Percentiles rank a stretch among this genome's conserved stretches.
Evolutionary conservation across 2,888 invertebrate genomes (phyloP).

Genomic region (Nymphalis polychloros): DNA sequence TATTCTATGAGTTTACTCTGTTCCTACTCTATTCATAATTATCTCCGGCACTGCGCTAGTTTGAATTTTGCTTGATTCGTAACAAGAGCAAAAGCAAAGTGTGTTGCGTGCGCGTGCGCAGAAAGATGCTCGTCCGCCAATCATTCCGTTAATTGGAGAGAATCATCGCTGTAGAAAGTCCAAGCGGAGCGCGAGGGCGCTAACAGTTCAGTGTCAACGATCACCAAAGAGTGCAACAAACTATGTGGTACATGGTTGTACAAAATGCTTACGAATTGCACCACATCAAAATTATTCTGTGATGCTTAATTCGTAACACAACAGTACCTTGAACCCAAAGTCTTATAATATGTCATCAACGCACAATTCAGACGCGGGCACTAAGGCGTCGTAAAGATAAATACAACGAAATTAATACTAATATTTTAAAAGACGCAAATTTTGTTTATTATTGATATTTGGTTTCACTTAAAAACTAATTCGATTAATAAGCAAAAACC

Average conservation of each 20-base stretch:
- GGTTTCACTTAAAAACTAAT: too few species aligned
- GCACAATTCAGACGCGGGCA: too few species aligned
- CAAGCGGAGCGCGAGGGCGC: slow-evolving; percentile 37
- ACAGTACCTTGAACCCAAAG: too few species aligned
- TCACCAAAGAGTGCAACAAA: slow-evolving; percentile 70
- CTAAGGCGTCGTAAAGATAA: too few species aligned
- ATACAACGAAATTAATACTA: too few species aligned
- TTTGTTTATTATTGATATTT: too few species aligned
- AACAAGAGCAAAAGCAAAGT: slow-evolving; percentile 72
- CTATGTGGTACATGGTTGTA: slow-evolving; percentile 43
- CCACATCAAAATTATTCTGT: too few species aligned
- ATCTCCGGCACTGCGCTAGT: slow-evolving; percentile 28
- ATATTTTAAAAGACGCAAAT: too few species aligned
- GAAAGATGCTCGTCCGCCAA: slow-evolving; percentile 67
- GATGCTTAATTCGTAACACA: too few species aligned
- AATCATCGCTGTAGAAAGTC: slow-evolving; percentile 78
- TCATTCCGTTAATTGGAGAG: slow-evolving; percentile 81
- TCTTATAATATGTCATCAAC: too few species aligned
- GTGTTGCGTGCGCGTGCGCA: slow-evolving; percentile 71
- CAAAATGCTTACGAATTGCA: background rate
- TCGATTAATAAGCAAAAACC: too few species aligned
- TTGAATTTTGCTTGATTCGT: slow-evolving; percentile 50
- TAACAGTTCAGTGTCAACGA: slow-evolving; percentile 65
- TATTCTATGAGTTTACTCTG: too few species aligned
- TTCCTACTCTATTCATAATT: slow-evolving; percentile 14